Base-by-base conservation (phyloP, 1,140 invertebrate genomes). In the Mercenaria mercenaria region DNA sequence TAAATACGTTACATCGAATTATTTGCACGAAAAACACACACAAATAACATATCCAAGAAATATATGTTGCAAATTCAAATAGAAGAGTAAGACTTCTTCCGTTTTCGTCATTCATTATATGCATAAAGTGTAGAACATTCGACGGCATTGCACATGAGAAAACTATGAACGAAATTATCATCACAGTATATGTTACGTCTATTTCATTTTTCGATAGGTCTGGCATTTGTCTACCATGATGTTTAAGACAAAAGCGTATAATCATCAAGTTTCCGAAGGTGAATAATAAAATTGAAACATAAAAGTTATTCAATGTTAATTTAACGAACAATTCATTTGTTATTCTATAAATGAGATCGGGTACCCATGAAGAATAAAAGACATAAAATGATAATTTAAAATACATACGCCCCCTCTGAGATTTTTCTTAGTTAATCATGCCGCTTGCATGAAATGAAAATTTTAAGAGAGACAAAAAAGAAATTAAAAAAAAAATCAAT, bases 261-360 rank as follows among this genome's bases (percentile, higher is more conserved):
- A 79, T 52, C 76, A 79, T 79, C 50, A 79, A 52, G 32, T 79
- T 79, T 29, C 76, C 76, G 20, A 79, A 50, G 26, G 47, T 79
- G 32, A 79, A 79, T 34, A 79, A 29, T 56, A 50, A 79, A 20
- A 79, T 32, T 34, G 32, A 79, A 52, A n/a, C n/a, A n/a, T n/a
- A n/a, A n/a, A n/a, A n/a, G n/a, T n/a, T n/a, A n/a, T n/a, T n/a
- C n/a, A n/a, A n/a, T n/a, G n/a, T n/a, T n/a, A n/a, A n/a, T n/a
- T n/a, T n/a, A n/a, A n/a, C n/a, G n/a, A n/a, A n/a, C n/a, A n/a
- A n/a, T n/a, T n/a, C n/a, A n/a, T n/a, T n/a, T n/a, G n/a, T n/a
- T n/a, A n/a, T n/a, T n/a, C n/a, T n/a, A n/a, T n/a, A n/a, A n/a
- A n/a, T n/a, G n/a, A n/a, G n/a, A n/a, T n/a, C n/a, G n/a, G n/a